Percentiles rank a stretch among this genome's conserved stretches.
Conservation (phyloP, 1,140 invertebrate genomes). For the Palaemon carinicauda region DNA sequence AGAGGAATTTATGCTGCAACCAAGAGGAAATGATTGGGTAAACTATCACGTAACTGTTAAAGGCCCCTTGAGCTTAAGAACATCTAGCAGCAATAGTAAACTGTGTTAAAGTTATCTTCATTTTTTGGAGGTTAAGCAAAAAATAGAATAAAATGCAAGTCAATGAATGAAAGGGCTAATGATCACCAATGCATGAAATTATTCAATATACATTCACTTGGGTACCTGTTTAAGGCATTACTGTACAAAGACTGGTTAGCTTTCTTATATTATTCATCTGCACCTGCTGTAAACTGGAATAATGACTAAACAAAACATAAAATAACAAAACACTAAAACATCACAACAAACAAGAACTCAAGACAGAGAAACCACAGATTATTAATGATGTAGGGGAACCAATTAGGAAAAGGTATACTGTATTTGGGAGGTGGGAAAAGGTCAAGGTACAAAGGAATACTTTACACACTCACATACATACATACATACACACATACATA, state of each 20-base stretch:
- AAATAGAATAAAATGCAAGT: conserved; percentile 37
- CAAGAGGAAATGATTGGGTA: conserved; percentile 20
- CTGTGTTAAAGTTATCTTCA: conserved; percentile 39
- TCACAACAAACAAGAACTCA: conserved; percentile 50
- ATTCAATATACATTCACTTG: not conserved
- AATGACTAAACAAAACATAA: conserved; percentile 31
- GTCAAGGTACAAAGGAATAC: conserved; percentile 8
- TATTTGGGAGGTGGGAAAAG: conserved; percentile 20
- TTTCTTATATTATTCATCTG: too few relatives aligned
- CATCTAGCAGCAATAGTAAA: conserved; percentile 36
- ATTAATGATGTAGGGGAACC: conserved; percentile 22
- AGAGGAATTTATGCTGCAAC: conserved; percentile 24
- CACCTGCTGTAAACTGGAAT: conserved; percentile 5
- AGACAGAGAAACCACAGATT: conserved; percentile 17
- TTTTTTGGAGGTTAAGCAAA: conserved; percentile 19
- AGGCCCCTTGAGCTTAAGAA: conserved; percentile 17
- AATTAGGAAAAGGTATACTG: conserved; percentile 15
- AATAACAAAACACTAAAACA: conserved; percentile 35
- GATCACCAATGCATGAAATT: conserved; percentile 23
- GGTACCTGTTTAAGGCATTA: too few relatives aligned
- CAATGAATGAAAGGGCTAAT: conserved; percentile 39
- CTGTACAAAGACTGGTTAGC: too few relatives aligned
- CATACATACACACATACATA: not conserved
- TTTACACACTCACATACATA: conserved; percentile 34
- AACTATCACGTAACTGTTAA: conserved; percentile 21